Evolutionary conservation across 2,113 vertebrate species (phyloP).

Genomic region (Emydocephalus ijimae): DNA sequence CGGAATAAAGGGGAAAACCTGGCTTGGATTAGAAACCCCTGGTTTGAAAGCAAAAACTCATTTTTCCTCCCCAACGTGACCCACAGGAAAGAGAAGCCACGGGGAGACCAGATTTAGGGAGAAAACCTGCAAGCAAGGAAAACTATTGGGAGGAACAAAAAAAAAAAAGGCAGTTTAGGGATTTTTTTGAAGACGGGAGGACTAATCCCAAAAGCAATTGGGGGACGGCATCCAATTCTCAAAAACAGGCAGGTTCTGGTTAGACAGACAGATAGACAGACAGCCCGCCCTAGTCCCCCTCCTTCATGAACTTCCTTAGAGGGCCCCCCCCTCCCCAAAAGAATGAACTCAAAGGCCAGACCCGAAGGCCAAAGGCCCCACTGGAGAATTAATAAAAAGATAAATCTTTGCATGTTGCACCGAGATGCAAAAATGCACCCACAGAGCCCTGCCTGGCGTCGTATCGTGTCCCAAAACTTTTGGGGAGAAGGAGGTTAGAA

Average conservation of each 20-base stretch:
- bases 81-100: neutral
- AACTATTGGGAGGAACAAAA: neutral
- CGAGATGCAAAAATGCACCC: neutral
- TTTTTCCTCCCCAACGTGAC: neutral
- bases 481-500: neutral
- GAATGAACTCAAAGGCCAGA: too few species aligned
- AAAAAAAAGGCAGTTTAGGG: neutral
- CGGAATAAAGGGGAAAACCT: too few species aligned
- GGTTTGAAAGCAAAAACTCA: neutral
- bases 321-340: too few species aligned
- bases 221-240: conserved; percentile 16
- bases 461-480: neutral
- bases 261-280: neutral
- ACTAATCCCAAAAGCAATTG: neutral
- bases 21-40: neutral
- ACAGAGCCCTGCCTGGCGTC: too few species aligned
- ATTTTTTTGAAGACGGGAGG: too few species aligned
- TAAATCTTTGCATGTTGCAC: neutral
- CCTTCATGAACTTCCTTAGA: neutral
- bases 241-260: neutral
- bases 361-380: too few species aligned
- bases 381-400: too few species aligned
- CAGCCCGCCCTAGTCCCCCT: neutral
- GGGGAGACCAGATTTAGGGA: neutral
- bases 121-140: too few species aligned